Base-by-base conservation (phyloP, 2,888 invertebrate genomes). In the Nymphalis polychloros region DNA sequence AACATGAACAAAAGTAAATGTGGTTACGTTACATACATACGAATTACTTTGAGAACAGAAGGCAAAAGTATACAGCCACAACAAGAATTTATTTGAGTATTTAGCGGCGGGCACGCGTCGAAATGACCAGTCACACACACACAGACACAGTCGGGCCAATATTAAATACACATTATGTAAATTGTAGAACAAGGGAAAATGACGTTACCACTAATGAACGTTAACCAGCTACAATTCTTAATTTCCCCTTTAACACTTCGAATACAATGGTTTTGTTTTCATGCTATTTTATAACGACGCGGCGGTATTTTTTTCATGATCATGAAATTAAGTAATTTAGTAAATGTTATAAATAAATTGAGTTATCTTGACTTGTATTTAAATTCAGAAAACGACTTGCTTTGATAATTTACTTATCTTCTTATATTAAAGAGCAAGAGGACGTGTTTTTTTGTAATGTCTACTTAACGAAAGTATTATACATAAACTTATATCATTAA, bases 131-230 rank as follows among this genome's bases (percentile, higher is more conserved):
- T n/a, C n/a, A n/a, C n/a, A n/a, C n/a, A n/a, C n/a, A n/a, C n/a
- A n/a, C n/a, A n/a, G n/a, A n/a, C 19, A 53, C 60, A 47, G 47
- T 31, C 47, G 53, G 53, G 31, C 49, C 46, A 8, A 52, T 47
- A 65, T 65, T 65, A 65, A 59, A 65, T 59, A 59, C 50, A 27
- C 52, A 59, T 65, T 59, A 65, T 19, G 27, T 20, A 57, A 57
- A 57, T 31, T 31, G 55, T 57, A 57, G 41, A 19, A 41, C 57
- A 57, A 20, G 35, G 19, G 19, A 16, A 27, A 59, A 46, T 23
- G 46, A 49, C 49, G 48, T 50, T 52, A 20, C 50, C 27, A 20
- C 59, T 59, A 50, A 59, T 52, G 23, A 46, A 52, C 41, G 46
- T 59, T 64, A 52, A 59, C 57, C 41, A 52, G 50, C 50, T 31